Percentiles rank a stretch among this genome's conserved stretches.
Conservation (phyloP, 2,888 invertebrate genomes). For the Drosophila demipolita region DNA sequence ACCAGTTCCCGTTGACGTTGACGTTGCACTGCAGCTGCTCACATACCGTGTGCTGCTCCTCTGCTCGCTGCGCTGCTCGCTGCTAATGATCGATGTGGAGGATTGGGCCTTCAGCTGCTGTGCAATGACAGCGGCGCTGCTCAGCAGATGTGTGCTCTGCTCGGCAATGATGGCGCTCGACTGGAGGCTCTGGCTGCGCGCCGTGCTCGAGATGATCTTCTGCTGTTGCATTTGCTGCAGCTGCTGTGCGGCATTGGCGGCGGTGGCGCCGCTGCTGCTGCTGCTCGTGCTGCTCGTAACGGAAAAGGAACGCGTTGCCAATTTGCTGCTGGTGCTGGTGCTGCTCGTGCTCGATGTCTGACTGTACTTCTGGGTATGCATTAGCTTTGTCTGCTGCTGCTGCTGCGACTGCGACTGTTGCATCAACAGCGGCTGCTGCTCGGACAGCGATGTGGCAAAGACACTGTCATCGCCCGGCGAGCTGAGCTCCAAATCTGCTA, state of each 20-base stretch:
- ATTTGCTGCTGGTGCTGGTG: slow-evolving; percentile 65
- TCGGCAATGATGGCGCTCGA: slow-evolving; percentile 77
- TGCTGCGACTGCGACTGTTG: background rate
- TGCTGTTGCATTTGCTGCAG: slow-evolving; percentile 59
- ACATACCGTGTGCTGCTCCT: slow-evolving; percentile 69
- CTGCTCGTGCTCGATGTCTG: slow-evolving; percentile 61
- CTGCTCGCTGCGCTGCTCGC: slow-evolving; percentile 76
- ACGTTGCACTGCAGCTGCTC: slow-evolving; percentile 50
- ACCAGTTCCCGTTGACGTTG: too few species aligned
- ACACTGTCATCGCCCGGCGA: slow-evolving; percentile 59
- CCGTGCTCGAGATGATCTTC: slow-evolving; percentile 78
- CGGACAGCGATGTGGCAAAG: slow-evolving; percentile 33
- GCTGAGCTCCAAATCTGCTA: slow-evolving; percentile 66
- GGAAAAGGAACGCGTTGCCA: slow-evolving; percentile 73
- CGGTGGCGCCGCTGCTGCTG: slow-evolving; percentile 36
- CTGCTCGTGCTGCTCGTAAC: slow-evolving; percentile 66
- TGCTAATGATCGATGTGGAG: slow-evolving; percentile 83
- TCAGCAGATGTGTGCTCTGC: slow-evolving; percentile 59
- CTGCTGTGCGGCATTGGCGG: slow-evolving; percentile 10
- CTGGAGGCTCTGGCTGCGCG: slow-evolving; percentile 84
- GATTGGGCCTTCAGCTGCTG: slow-evolving; percentile 85
- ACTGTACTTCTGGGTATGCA: slow-evolving; percentile 55
- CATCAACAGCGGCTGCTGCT: slow-evolving; percentile 42
- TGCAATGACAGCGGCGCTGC: slow-evolving; percentile 83
- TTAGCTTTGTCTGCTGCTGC: slow-evolving; percentile 50